phyloP scores from a whole-genome alignment of 2,113 vertebrate genomes.

The Podarcis cretensis region DNA sequence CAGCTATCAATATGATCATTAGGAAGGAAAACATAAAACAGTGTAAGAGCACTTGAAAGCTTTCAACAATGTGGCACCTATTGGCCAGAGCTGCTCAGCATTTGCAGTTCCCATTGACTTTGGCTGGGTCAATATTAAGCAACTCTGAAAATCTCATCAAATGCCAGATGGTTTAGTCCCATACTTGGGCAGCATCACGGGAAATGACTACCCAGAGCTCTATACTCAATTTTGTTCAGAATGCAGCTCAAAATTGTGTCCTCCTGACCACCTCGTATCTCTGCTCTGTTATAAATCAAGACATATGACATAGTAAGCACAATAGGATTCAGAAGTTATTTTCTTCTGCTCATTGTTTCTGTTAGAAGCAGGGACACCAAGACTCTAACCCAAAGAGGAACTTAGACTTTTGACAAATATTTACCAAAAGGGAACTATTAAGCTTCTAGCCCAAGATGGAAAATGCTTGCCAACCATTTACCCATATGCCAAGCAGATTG shows the following conservation, averaged over 20 bases:
- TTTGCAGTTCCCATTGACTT: slow-evolving; percentile 16
- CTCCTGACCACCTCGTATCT: not conserved
- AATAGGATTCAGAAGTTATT: not conserved
- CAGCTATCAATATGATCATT: not conserved
- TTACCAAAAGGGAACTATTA: not conserved
- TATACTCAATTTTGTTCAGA: not conserved
- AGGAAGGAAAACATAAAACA: not conserved
- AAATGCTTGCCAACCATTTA: not conserved
- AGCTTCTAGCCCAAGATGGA: not conserved
- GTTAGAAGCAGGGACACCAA: not conserved
- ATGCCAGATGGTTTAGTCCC: not conserved
- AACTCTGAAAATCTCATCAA: not conserved
- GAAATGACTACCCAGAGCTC: not conserved
- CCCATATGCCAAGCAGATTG: not conserved
- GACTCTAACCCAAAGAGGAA: not conserved
- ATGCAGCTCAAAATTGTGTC: not conserved
- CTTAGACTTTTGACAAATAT: not conserved
- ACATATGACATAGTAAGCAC: not conserved
- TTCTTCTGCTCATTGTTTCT: not conserved
- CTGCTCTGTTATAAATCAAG: not conserved
- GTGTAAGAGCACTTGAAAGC: not conserved
- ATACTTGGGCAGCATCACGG: not conserved
- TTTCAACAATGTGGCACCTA: not conserved
- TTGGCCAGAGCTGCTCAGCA: not conserved
- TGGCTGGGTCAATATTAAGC: slow-evolving; percentile 4